These are phyloP conservation scores for Oscheius sp. DNA, from an alignment of 2,888 invertebrate species.

Conservation along the genomic window DNA sequence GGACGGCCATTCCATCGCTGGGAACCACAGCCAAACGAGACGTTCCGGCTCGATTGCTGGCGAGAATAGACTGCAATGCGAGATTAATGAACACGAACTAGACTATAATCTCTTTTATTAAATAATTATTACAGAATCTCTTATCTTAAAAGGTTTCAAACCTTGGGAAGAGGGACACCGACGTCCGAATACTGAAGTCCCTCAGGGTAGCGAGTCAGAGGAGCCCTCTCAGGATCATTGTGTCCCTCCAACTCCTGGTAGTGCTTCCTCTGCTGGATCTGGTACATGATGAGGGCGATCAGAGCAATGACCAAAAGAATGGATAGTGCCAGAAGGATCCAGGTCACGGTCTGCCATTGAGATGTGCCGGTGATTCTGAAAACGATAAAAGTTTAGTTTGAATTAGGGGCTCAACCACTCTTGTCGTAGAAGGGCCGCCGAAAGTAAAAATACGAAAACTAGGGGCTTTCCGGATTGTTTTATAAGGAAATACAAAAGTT, in stretches of 20 bases:
- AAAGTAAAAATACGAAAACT: too few relatives aligned
- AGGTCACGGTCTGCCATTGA: conserved; percentile 61
- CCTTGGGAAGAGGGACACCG: conserved; percentile 1
- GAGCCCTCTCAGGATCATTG: conserved; percentile 28
- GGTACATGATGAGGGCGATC: conserved; percentile 50
- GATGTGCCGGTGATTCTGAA: conserved; percentile 59
- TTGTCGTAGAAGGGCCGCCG: too few relatives aligned
- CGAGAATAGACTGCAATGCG: too few relatives aligned
- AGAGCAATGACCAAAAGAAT: conserved; percentile 57
- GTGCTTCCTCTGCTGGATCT: conserved; percentile 43
- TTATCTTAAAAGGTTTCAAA: neutral
- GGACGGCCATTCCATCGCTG: too few relatives aligned
- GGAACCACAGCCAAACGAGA: too few relatives aligned
- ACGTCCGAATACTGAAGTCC: conserved; percentile 27
- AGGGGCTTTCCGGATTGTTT: too few relatives aligned
- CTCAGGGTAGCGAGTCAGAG: conserved; percentile 15
- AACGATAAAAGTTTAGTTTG: neutral
- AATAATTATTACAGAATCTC: too few relatives aligned
- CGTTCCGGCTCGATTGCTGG: too few relatives aligned
- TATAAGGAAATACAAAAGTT: neutral
- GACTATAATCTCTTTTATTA: too few relatives aligned
- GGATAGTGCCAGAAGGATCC: conserved; percentile 60
- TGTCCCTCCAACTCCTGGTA: conserved; percentile 56
- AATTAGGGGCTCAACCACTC: neutral
- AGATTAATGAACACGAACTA: too few relatives aligned